Base-by-base conservation (phyloP, 2,888 invertebrate genomes). In the Clivina fossor region DNA sequence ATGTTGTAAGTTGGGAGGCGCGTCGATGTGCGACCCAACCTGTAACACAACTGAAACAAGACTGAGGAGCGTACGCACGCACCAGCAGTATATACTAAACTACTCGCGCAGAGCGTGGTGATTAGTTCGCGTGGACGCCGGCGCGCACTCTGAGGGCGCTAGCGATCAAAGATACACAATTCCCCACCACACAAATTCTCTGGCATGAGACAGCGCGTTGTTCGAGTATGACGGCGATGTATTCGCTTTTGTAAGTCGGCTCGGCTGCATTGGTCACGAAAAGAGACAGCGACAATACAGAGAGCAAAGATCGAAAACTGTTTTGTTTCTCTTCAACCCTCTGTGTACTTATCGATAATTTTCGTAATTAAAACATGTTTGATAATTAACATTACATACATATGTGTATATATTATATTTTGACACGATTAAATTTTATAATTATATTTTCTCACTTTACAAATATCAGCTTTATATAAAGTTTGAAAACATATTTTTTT, bases 51-150 rank as follows among this genome's bases (percentile, higher is more conserved):
- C 62, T 65, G 65, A 66, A 68, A 65, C 65, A 66, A 66, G 62
- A 71, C 71, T 71, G 64, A 67, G 63, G 61, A 61, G 64, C 63
- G 60, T 57, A 60, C 50, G 63, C 60, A 61, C 64, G 64, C 64
- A 64, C 69, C 70, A 69, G 70, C 69, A 62, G 70, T 70, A 69
- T 71, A 68, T 66, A 66, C 62, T 32, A 15, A 47, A 61, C 58
- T 40, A 56, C 48, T 44, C 4, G 53, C 44, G 59, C n/a, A n/a
- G n/a, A n/a, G n/a, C n/a, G n/a, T n/a, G n/a, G n/a, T n/a, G 66
- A 63, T 22, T 62, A 61, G 64, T 66, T 62, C 60, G 30, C 28
- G 16, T 37, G 32, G 32, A 53, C 9, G 46, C 55, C 54, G 28
- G 60, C 64, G 50, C 26, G 18, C 20, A 11, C 18, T 7, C n/a